phyloP scores from a whole-genome alignment of 2,113 vertebrate species.

The Odobenus rosmarus region DNA sequence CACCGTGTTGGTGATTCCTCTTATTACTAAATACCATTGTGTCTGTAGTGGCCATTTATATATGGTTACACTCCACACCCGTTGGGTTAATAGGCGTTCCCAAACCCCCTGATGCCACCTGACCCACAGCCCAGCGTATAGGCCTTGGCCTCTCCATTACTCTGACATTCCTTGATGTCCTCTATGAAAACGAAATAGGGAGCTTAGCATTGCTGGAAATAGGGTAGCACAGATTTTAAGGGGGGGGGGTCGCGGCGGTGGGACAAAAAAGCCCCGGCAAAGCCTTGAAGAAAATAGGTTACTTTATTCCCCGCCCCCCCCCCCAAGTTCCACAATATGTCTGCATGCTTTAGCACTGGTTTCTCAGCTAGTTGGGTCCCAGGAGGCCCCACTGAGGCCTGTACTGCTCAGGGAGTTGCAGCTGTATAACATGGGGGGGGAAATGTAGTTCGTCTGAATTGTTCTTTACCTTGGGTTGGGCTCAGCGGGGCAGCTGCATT shows the following conservation, averaged over 20 bases:
- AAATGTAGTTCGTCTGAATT: constrained; percentile 90
- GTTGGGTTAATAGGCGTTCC: constrained; percentile 49
- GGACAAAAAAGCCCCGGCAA: constrained; percentile 84
- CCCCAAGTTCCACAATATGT: constrained; percentile 76
- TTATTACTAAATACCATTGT: constrained; percentile 70
- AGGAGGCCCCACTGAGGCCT: constrained; percentile 89
- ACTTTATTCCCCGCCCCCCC: constrained; percentile 45
- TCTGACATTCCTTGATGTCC: neutral
- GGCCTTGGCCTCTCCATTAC: neutral
- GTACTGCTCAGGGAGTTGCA: constrained; percentile 90
- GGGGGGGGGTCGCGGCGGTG: rapidly evolving
- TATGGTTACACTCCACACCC: constrained; percentile 44
- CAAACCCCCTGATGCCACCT: constrained; percentile 32
- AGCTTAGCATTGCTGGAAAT: constrained; percentile 68
- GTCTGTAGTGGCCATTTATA: constrained; percentile 59
- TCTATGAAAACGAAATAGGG: neutral
- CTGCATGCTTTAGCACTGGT: constrained; percentile 88
- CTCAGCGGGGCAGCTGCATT: constrained; percentile 90
- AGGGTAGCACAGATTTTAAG: constrained; percentile 86
- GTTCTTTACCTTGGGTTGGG: constrained; percentile 89
- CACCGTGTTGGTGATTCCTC: constrained; percentile 8
- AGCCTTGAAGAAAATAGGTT: constrained; percentile 87
- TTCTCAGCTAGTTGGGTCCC: constrained; percentile 95
- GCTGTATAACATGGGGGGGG: constrained; percentile 87
- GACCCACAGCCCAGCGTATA: neutral